These are phyloP conservation scores for Ranitomeya imitator DNA, from an alignment of 2,113 vertebrate species.

Conservation along the genomic window DNA sequence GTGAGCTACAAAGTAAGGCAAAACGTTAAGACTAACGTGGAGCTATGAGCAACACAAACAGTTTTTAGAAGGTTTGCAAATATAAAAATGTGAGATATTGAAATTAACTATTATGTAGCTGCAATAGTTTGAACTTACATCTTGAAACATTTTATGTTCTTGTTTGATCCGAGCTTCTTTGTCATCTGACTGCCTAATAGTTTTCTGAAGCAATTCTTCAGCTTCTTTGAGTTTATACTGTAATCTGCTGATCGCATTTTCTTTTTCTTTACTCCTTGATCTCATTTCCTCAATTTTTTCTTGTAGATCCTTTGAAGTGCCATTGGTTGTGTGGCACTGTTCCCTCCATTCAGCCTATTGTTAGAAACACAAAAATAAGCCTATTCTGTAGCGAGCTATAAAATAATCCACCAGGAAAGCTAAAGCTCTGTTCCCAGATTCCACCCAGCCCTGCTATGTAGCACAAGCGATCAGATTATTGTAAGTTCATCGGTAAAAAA, in stretches of 20 bases:
- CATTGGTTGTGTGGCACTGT: conserved; percentile 75
- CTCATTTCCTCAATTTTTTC: conserved; percentile 86
- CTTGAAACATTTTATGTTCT: conserved; percentile 90
- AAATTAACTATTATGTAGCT: neutral
- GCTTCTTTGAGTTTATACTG: conserved; percentile 78
- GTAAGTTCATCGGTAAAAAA: too few relatives aligned
- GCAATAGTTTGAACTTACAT: conserved; percentile 75
- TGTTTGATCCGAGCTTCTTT: conserved; percentile 80
- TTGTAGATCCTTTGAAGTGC: conserved; percentile 78
- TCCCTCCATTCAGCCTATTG: conserved; percentile 84
- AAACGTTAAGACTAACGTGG: too few relatives aligned
- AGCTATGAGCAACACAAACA: too few relatives aligned
- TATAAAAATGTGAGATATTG: neutral
- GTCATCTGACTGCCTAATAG: conserved; percentile 82
- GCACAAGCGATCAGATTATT: too few relatives aligned
- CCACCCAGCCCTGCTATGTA: neutral
- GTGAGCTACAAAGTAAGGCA: too few relatives aligned
- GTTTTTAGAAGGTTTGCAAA: neutral
- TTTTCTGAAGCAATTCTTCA: conserved; percentile 80
- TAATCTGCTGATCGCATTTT: conserved; percentile 72
- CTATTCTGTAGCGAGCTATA: neutral
- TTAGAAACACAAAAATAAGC: neutral
- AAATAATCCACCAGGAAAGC: neutral
- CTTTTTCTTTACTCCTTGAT: conserved; percentile 80
- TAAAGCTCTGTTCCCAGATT: neutral